These are phyloP conservation scores for Anolis sagrei DNA, from an alignment of 2,113 vertebrate genomes.

Conservation along the genomic window DNA sequence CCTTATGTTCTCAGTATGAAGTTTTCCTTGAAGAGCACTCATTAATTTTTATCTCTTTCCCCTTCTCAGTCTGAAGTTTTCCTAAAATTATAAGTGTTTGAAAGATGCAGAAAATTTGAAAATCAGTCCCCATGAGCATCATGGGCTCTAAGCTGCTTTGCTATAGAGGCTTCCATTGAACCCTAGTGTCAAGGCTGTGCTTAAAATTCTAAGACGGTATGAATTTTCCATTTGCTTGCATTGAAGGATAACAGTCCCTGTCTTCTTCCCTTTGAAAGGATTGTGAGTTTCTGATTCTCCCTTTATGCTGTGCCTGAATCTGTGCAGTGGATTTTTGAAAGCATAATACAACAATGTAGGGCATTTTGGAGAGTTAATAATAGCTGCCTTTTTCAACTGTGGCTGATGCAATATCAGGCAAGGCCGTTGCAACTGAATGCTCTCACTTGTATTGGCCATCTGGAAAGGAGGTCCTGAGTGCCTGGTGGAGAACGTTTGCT, in stretches of 20 bases:
- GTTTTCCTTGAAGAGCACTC: background rate
- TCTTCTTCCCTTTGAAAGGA: background rate
- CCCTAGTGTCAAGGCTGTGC: background rate
- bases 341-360: background rate
- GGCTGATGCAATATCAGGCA: accelerated
- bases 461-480: slow-evolving; percentile 9
- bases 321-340: background rate
- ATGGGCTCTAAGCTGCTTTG: background rate
- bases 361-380: slow-evolving; percentile 31
- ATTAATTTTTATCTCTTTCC: too few relatives aligned
- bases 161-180: background rate
- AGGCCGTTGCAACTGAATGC: background rate
- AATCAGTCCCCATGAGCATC: background rate
- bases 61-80: background rate
- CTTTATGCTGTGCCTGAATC: background rate
- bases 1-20: background rate
- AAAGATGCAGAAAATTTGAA: slow-evolving; percentile 8
- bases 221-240: background rate
- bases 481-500: background rate
- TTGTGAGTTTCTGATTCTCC: slow-evolving; percentile 3
- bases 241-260: background rate
- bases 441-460: slow-evolving; percentile 25
- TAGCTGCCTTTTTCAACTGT: background rate
- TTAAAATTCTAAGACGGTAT: background rate
- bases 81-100: background rate